Evolutionary conservation across 2,888 invertebrate genomes (phyloP), one percentile per base, ranked within the genome.

Genomic region (Stenichneumon culpator): DNA sequence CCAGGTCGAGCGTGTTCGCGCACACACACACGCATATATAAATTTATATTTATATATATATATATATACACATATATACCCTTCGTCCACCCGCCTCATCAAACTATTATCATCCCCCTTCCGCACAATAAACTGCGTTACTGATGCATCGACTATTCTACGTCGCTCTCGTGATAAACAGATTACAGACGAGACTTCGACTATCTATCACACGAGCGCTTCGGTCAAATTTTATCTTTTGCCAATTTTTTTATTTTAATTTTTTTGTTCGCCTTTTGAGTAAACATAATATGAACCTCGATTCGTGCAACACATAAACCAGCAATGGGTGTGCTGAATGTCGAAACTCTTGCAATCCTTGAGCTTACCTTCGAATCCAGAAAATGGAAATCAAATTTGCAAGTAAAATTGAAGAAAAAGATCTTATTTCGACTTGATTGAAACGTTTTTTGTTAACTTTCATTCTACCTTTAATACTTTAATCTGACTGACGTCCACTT

Each of bases 91-190:
- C 63, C 63, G 63, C 63, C 63, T 32, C 60, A 69, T 69, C 44
- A 39, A 44, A 22, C 54, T 63, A 75, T 69, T 47, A 67, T 78
- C 69, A 82, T 65, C 16, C 65, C 22, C 47, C 32, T 22, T 44
- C 57, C 63, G 47, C 50, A 6, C 54, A n/a, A 32, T 63, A 68
- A 57, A 68, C 28, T 44, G 54, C 36, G 16, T 57, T 57, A 63
- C 50, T 44, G 52, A 79, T 36, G 70, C 69, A 52, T 36, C 44
- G 32, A 14, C 16, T 47, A 65, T 32, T 63, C 22, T 36, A 65
- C 72, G 39, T 74, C 47, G 32, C 28, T 36, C 25, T 69, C 14
- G 25, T 32, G 44, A 69, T 32, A 78, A 78, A 44, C 44, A 70
- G 32, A 70, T 50, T 52, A 28, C 44, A 44, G 28, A 39, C 73